These are phyloP conservation scores for Acrobasis repandana DNA, from an alignment of 2,888 invertebrate species.

Conservation along the genomic window DNA sequence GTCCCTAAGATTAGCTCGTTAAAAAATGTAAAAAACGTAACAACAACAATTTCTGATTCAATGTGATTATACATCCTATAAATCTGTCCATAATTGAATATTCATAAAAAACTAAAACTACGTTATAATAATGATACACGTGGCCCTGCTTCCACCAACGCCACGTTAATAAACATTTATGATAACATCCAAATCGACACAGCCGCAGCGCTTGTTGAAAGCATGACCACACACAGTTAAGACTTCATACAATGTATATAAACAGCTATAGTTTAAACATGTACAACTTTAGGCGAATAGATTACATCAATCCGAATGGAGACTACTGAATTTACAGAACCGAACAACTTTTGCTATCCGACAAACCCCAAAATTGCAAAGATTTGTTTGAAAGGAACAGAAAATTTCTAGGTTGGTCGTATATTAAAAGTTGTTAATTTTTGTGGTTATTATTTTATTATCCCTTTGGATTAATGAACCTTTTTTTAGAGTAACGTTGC, in stretches of 20 bases:
- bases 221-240: slow-evolving; percentile 49
- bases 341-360: no score
- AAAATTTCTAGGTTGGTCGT: no score
- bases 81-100: slow-evolving; percentile 54
- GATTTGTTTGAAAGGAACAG: no score
- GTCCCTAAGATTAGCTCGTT: slow-evolving; percentile 31
- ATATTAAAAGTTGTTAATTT: no score
- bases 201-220: slow-evolving; percentile 45
- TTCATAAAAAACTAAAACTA: slow-evolving; percentile 63
- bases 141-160: slow-evolving; percentile 54
- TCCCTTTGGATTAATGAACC: no score
- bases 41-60: slow-evolving; percentile 38
- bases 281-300: slow-evolving; percentile 22
- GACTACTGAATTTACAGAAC: no score
- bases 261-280: slow-evolving; percentile 49
- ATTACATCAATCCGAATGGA: no score
- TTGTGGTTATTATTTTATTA: no score
- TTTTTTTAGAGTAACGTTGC: no score
- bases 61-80: slow-evolving; percentile 36
- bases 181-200: neutral
- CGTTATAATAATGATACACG: slow-evolving; percentile 48
- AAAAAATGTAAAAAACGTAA: slow-evolving; percentile 42
- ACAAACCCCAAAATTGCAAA: no score
- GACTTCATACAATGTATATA: slow-evolving; percentile 46
- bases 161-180: slow-evolving; percentile 23